Evolutionary conservation across 2,797 vertebrate genomes (phyloP).

Genomic region (Amazona finschi): DNA sequence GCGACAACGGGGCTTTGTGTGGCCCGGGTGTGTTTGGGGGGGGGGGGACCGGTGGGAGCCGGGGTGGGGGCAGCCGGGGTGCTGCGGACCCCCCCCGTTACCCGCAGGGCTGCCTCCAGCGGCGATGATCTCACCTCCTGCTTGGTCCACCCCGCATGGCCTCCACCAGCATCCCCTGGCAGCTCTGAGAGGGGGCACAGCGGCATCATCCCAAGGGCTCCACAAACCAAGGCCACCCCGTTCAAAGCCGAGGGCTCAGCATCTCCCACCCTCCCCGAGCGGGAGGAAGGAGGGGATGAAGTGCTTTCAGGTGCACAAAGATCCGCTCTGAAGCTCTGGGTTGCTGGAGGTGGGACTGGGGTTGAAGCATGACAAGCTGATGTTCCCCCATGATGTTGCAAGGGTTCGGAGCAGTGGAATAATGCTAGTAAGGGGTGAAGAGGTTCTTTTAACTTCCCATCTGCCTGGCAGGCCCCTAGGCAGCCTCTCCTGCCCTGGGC

Average conservation of each 20-base stretch:
- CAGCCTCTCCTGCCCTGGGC: not conserved
- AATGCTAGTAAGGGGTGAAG: not conserved
- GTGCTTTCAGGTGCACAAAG: not conserved
- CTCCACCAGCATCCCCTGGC: accelerated
- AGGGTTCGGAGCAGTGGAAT: not conserved
- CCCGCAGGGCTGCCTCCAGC: not conserved
- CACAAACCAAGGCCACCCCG: not conserved
- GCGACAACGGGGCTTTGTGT: constrained; percentile 38
- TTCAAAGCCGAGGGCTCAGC: not conserved
- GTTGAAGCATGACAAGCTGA: accelerated
- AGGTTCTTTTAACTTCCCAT: not conserved
- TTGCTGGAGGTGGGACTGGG: not conserved
- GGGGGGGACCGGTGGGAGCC: not conserved
- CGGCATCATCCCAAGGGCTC: accelerated
- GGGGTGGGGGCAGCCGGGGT: not conserved
- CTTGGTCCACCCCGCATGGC: not conserved
- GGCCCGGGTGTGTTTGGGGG: not conserved
- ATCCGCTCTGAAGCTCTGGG: not conserved
- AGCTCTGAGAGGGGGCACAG: not conserved
- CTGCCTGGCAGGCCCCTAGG: not conserved
- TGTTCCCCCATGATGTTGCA: not conserved
- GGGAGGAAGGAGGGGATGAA: not conserved
- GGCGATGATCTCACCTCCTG: not conserved
- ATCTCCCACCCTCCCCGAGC: not conserved
- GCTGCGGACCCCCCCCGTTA: accelerated